phyloP scores from a whole-genome alignment of 2,113 vertebrate genomes.

The Dipodomys spectabilis region DNA sequence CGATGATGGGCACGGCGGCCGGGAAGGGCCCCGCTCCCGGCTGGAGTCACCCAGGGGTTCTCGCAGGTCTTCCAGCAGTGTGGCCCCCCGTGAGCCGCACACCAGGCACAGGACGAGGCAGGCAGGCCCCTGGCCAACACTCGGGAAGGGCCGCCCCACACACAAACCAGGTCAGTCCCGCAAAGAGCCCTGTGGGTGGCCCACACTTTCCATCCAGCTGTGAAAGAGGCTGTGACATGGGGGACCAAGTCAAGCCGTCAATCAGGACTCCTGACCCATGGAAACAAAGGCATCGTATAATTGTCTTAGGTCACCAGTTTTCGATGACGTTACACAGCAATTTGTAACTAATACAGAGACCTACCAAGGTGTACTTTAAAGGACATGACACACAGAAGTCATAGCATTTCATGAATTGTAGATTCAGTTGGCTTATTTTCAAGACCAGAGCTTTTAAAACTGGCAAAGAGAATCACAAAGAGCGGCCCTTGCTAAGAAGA shows the following conservation, averaged over 20 bases:
- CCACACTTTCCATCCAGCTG: too few relatives aligned
- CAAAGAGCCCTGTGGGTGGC: background rate
- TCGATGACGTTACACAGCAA: background rate
- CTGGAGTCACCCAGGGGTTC: too few relatives aligned
- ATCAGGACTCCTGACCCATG: background rate
- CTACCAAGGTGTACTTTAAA: background rate
- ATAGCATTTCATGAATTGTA: conserved; percentile 16
- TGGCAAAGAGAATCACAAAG: conserved; percentile 7
- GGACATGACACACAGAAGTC: background rate
- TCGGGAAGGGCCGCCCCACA: too few relatives aligned
- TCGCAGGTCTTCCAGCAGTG: too few relatives aligned
- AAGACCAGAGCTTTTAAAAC: background rate
- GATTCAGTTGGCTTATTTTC: background rate
- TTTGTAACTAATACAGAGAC: background rate
- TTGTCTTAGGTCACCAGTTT: background rate
- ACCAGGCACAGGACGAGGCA: too few relatives aligned
- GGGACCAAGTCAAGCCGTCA: background rate
- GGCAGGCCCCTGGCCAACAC: too few relatives aligned
- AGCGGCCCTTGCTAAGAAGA: background rate
- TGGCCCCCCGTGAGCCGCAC: too few relatives aligned
- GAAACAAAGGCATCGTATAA: background rate
- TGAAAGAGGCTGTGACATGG: background rate
- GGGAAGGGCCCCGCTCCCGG: too few relatives aligned
- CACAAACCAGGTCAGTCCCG: background rate
- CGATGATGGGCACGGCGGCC: too few relatives aligned